These are phyloP conservation scores for Balanococcus diminutus DNA, from an alignment of 2,888 invertebrate species.

Conservation along the genomic window DNA sequence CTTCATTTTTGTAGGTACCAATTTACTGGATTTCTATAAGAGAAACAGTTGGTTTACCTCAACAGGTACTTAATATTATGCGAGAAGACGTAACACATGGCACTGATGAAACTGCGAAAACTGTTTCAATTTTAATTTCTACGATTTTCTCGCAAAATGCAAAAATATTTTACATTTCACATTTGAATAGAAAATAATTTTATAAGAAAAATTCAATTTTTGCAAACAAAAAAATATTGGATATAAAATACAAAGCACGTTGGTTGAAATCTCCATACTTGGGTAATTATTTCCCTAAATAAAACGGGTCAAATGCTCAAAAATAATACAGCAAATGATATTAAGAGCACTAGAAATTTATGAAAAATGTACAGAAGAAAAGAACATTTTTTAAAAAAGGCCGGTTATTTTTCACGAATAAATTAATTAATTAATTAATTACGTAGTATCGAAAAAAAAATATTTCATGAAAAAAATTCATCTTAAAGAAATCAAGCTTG, in stretches of 20 bases:
- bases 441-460: no score
- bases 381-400: no score
- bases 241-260: no score
- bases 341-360: no score
- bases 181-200: background rate
- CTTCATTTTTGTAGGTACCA: background rate
- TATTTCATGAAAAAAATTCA: background rate
- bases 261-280: no score
- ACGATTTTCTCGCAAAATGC: background rate
- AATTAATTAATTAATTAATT: no score
- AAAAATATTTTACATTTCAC: background rate
- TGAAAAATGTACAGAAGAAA: no score
- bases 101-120: background rate
- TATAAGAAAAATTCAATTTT: background rate
- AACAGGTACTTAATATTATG: constrained; percentile 15
- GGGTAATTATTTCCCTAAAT: no score
- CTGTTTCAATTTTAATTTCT: background rate
- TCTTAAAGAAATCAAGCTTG: background rate
- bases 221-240: no score
- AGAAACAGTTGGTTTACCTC: background rate
- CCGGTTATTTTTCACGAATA: no score
- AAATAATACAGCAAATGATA: no score
- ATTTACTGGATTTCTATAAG: background rate
- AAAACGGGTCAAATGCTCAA: no score
- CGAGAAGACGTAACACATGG: background rate